Percentiles rank a stretch among this genome's conserved stretches.
Evolutionary conservation across 2,888 invertebrate genomes (phyloP).

Genomic region (Panzeria rudis): DNA sequence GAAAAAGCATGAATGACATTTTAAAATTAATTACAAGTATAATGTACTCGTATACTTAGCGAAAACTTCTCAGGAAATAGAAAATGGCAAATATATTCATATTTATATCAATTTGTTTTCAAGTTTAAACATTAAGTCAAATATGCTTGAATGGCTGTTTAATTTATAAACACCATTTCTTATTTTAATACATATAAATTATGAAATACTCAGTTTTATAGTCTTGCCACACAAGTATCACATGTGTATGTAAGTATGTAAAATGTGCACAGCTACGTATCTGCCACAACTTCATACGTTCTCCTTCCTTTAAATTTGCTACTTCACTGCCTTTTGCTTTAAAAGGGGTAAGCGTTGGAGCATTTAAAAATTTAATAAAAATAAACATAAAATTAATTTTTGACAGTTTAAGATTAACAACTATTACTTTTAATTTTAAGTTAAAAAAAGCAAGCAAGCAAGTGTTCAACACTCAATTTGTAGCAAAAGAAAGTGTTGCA

Average conservation of each 20-base stretch:
- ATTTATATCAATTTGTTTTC: neutral
- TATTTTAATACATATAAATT: slow-evolving; percentile 17
- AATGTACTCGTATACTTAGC: neutral
- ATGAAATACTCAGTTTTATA: too few relatives aligned
- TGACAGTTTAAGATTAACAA: slow-evolving; percentile 72
- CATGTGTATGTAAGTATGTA: too few relatives aligned
- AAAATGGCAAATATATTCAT: slow-evolving; percentile 1
- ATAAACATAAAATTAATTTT: slow-evolving; percentile 77
- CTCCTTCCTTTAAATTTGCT: slow-evolving; percentile 33
- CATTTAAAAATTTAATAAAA: slow-evolving; percentile 76
- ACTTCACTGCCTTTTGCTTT: slow-evolving; percentile 1
- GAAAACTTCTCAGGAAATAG: too few relatives aligned
- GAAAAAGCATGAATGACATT: slow-evolving; percentile 41
- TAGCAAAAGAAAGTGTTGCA: slow-evolving; percentile 49
- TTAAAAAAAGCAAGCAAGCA: neutral
- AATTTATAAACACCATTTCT: slow-evolving; percentile 65
- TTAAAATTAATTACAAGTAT: slow-evolving; percentile 65
- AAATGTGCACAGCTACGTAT: neutral
- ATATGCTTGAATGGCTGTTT: slow-evolving; percentile 70
- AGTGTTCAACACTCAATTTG: slow-evolving; percentile 38
- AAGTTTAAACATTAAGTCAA: slow-evolving; percentile 31
- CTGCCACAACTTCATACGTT: slow-evolving; percentile 34
- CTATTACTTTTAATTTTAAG: slow-evolving; percentile 56
- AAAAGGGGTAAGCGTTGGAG: slow-evolving; percentile 73
- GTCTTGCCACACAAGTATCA: neutral